These are phyloP conservation scores for Manis crassicaudata DNA, from an alignment of 2,797 vertebrate species.

Conservation along the genomic window DNA sequence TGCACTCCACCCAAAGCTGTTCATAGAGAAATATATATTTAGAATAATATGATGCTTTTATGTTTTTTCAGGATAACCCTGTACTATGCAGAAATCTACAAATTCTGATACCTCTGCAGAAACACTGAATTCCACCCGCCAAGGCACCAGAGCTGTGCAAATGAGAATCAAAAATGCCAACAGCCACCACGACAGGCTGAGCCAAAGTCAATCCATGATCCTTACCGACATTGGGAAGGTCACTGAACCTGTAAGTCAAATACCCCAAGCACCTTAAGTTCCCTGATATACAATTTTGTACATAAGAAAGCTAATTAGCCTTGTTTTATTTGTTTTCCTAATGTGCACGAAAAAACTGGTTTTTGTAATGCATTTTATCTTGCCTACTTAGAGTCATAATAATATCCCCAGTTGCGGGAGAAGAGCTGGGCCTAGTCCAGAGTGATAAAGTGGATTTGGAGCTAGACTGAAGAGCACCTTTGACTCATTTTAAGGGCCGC, in stretches of 20 bases:
- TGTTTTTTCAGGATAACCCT: constrained; percentile 80
- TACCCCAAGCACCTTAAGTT: not conserved
- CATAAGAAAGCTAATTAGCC: not conserved
- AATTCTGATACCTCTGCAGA: constrained; percentile 77
- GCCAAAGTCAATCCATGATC: constrained; percentile 96
- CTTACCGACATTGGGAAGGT: constrained; percentile 89
- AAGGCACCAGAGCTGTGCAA: constrained; percentile 87
- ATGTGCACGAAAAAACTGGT: constrained; percentile 55
- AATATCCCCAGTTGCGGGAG: constrained; percentile 42
- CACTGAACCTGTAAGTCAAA: constrained; percentile 89
- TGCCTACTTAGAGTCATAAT: constrained; percentile 67
- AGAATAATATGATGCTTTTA: constrained; percentile 67
- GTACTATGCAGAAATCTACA: constrained; percentile 84
- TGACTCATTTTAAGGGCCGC: constrained; percentile 73
- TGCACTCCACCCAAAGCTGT: not conserved
- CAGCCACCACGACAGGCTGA: constrained; percentile 90
- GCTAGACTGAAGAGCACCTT: constrained; percentile 71
- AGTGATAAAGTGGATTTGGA: constrained; percentile 75
- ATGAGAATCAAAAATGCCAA: constrained; percentile 91
- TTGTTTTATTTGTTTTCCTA: constrained; percentile 72
- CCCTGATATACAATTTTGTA: not conserved
- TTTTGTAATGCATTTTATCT: constrained; percentile 68
- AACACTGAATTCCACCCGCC: constrained; percentile 84
- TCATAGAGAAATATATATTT: constrained; percentile 36
- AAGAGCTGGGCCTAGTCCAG: constrained; percentile 73